Evolutionary conservation across 2,797 vertebrate genomes (phyloP).

Genomic region (Rhabdomys pumilio): DNA sequence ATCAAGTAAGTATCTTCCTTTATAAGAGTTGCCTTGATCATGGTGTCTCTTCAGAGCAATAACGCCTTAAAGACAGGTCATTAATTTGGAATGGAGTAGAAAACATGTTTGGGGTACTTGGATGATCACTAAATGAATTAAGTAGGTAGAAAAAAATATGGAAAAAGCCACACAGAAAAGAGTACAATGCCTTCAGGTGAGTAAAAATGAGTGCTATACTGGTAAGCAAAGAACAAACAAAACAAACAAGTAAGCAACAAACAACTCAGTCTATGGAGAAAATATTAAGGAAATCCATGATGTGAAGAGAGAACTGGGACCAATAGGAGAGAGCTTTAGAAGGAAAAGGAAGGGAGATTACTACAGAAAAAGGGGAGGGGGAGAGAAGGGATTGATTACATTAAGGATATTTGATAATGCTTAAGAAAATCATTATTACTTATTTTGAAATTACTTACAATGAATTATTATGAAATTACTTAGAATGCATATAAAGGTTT

Average conservation of each 20-base stretch:
- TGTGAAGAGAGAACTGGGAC: not conserved
- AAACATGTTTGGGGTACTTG: not conserved
- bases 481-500: not conserved
- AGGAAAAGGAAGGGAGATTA: too few species aligned
- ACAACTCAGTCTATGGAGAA: not conserved
- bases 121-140: not conserved
- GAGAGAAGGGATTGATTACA: not conserved
- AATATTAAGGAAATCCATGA: not conserved
- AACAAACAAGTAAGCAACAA: too few species aligned
- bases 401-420: not conserved
- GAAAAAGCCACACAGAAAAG: not conserved
- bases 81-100: not conserved
- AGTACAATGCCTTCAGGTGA: accelerated
- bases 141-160: not conserved
- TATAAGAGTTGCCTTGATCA: too few species aligned
- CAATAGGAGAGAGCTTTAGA: not conserved
- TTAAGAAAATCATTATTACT: not conserved
- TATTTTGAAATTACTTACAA: not conserved
- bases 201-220: not conserved
- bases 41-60: too few species aligned
- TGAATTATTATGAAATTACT: not conserved
- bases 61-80: too few species aligned
- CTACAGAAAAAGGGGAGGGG: not conserved
- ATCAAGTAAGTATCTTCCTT: too few species aligned
- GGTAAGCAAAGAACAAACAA: not conserved